Percentiles rank a stretch among this genome's conserved stretches.
These are phyloP conservation scores for Eubucco bourcierii DNA, from an alignment of 2,113 vertebrate genomes.

Conservation along the genomic window DNA sequence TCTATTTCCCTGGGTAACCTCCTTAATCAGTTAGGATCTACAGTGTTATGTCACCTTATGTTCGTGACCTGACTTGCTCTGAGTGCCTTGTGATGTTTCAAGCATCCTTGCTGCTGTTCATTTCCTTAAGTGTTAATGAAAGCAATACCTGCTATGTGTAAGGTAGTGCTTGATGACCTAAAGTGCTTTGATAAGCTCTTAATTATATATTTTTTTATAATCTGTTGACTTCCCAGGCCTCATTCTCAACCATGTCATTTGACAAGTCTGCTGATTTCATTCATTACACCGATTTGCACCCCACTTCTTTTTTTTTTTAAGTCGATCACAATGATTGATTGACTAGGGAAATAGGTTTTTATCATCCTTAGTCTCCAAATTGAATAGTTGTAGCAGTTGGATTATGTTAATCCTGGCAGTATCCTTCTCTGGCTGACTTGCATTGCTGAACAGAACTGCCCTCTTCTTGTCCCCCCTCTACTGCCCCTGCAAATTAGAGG, in stretches of 20 bases:
- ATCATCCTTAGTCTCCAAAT: slow-evolving; percentile 16
- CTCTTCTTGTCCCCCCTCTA: rapidly evolving
- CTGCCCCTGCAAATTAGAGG: not conserved
- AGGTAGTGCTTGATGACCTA: slow-evolving; percentile 28
- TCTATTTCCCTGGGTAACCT: slow-evolving; percentile 19
- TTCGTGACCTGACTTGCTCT: not conserved
- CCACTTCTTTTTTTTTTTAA: not conserved
- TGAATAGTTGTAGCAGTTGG: slow-evolving; percentile 21
- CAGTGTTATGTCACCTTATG: not conserved
- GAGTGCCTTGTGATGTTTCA: slow-evolving; percentile 3
- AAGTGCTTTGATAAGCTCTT: slow-evolving; percentile 50
- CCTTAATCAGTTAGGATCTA: slow-evolving; percentile 11
- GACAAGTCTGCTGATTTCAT: slow-evolving; percentile 31
- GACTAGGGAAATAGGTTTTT: slow-evolving; percentile 44
- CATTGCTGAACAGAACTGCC: not conserved
- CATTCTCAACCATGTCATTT: not conserved
- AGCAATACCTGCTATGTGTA: slow-evolving; percentile 31
- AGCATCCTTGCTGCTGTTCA: slow-evolving; percentile 40
- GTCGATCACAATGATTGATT: slow-evolving; percentile 43
- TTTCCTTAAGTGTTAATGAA: slow-evolving; percentile 53
- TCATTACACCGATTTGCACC: not conserved
- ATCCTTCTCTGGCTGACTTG: slow-evolving; percentile 17
- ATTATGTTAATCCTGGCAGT: slow-evolving; percentile 29
- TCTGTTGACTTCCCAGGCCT: slow-evolving; percentile 38
- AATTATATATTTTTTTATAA: slow-evolving; percentile 15